Conservation (phyloP, 1,140 invertebrate species). For the Procambarus clarkii region DNA sequence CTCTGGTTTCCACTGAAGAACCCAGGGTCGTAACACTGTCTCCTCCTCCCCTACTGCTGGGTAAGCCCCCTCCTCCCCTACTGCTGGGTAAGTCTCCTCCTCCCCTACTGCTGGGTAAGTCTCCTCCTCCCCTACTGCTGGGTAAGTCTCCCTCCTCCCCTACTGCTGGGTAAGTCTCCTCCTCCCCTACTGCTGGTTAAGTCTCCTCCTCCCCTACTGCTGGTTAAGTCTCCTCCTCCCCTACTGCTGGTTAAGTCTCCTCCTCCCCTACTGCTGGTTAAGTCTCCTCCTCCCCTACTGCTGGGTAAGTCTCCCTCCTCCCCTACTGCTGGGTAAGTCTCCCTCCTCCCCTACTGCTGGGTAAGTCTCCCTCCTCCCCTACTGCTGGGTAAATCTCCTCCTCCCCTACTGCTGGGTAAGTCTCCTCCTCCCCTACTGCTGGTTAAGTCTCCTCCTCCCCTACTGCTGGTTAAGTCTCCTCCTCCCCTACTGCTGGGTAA, state of each 20-base stretch:
- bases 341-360: background rate
- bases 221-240: constrained; percentile 78
- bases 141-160: constrained; percentile 75
- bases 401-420: no score
- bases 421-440: constrained; percentile 77
- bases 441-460: constrained; percentile 78
- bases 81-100: constrained; percentile 42
- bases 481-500: constrained; percentile 80
- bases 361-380: constrained; percentile 75
- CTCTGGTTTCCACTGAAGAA: no score
- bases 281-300: constrained; percentile 74
- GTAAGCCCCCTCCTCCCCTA: constrained; percentile 76
- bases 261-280: constrained; percentile 80
- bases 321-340: constrained; percentile 80
- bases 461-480: background rate
- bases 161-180: constrained; percentile 79
- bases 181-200: no score
- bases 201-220: constrained; percentile 77
- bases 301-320: constrained; percentile 74
- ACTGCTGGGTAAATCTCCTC: constrained; percentile 79
- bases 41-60: constrained; percentile 79
- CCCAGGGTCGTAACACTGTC: no score
- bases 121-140: background rate
- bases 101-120: constrained; percentile 81
- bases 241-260: no score